Evolutionary conservation across 2,888 invertebrate species (phyloP), one percentile per base, ranked within the genome.

Genomic region (Crocallis elinguaria): DNA sequence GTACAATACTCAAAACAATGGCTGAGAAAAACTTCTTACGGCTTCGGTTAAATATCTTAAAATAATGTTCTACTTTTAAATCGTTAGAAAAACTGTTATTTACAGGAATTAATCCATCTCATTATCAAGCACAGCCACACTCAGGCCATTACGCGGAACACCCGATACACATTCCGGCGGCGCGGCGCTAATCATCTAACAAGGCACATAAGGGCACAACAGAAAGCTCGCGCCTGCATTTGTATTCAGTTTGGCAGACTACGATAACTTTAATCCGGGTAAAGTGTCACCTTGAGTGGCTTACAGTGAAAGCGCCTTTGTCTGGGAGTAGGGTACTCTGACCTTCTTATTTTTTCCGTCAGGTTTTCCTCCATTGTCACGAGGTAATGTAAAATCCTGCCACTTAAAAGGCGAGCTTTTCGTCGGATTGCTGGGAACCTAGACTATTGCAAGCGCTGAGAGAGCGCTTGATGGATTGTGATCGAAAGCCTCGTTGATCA

Each of bases 231-330:
- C 73, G 69, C 73, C 73, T 81, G 82, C 86, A 89, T 88, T 88
- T 84, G 88, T 88, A 90, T 89, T 91, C 90, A 86, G 89, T 87
- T 86, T 86, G 88, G 85, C 83, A 79, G 85, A 79, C 84, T 79
- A 82, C 87, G 87, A 90, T 90, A 90, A 89, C 85, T 87, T 89
- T 88, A 90, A 88, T 89, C 89, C 87, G 86, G 83, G 81, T 79
- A 86, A 88, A 89, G 86, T 89, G 89, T 89, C 89, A 90, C 87
- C 88, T 88, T 82, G 84, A 89, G 86, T 86, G 82, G 87, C 85
- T 90, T 84, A 85, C 82, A 82, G 78, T 73, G 83, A 86, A 85
- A 83, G 83, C 84, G 82, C 87, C 87, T 86, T 88, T 88, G 86
- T 88, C 83, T 83, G 83, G 70, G 77, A 82, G 79, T 79, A 74